These are phyloP conservation scores for Sclerodermus sp. DNA, from an alignment of 2,888 invertebrate genomes.

Conservation along the genomic window DNA sequence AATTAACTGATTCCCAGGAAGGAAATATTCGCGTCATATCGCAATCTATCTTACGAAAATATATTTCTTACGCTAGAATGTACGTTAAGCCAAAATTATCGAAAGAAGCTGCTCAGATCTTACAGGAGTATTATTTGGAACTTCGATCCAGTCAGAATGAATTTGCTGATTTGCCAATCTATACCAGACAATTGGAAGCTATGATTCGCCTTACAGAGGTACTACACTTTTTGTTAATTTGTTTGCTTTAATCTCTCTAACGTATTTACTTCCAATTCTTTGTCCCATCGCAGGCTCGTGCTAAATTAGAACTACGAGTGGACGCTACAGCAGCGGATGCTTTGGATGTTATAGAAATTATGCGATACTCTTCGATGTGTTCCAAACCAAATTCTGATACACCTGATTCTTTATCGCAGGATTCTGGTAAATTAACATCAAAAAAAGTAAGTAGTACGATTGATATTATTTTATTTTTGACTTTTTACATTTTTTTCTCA, in stretches of 20 bases:
- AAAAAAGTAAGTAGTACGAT: conserved; percentile 41
- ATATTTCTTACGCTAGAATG: conserved; percentile 87
- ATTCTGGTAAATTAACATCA: conserved; percentile 59
- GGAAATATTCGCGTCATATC: conserved; percentile 70
- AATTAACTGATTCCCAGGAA: conserved; percentile 18
- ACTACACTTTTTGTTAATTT: too few species aligned
- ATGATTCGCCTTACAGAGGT: conserved; percentile 78
- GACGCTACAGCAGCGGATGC: conserved; percentile 81
- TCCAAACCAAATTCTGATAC: background rate
- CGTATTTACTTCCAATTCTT: conserved; percentile 10
- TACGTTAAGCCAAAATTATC: conserved; percentile 82
- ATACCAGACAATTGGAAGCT: conserved; percentile 84
- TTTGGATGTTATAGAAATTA: conserved; percentile 80
- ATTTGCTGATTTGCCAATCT: conserved; percentile 74
- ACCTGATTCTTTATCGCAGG: conserved; percentile 62
- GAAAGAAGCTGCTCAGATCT: conserved; percentile 68
- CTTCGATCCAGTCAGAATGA: conserved; percentile 70
- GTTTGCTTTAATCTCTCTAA: too few species aligned
- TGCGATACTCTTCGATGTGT: conserved; percentile 65
- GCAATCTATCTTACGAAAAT: conserved; percentile 78
- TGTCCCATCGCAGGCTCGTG: conserved; percentile 70
- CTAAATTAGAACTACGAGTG: conserved; percentile 82
- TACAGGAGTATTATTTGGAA: conserved; percentile 81
- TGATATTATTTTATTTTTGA: conserved; percentile 1
- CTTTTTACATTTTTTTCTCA: conserved; percentile 24